Evolutionary conservation across 1,140 invertebrate genomes (phyloP), one percentile per base, ranked within the genome.

Genomic region (Wasmannia auropunctata): DNA sequence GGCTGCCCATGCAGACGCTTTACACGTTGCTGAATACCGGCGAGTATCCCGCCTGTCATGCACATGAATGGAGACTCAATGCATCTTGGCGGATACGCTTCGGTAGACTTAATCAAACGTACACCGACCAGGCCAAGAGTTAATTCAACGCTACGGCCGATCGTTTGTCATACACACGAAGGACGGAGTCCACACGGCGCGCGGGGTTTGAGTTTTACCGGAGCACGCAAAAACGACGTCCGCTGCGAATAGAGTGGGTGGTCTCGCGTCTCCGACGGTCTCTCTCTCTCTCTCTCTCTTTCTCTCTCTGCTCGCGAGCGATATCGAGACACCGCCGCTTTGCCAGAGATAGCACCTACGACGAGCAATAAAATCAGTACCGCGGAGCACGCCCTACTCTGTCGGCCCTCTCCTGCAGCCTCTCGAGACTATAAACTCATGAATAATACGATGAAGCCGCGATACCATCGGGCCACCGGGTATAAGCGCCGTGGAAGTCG

Each of bases 91-190:
- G 54, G 76, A 77, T 75, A 89, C 87, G 87, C 40, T 88, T 19
- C 69, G 76, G 25, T 81, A 72, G 84, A 86, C 63, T 89, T 85
- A 25, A 88, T 89, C 87, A 77, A 89, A 89, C 76, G 84, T 76
- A 88, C 16, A 54, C 85, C 76, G 84, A 62, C 70, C 87, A n/a
- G 46, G 49, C 76, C 74, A 14, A 37, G 79, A 89, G 72, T 87
- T 89, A 87, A 89, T 89, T 89, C 88, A 60, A 89, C 70, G 85
- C 83, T 87, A 87, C 60, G 84, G 63, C 11, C 25, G 84, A 72
- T 83, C 87, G 72, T 89, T 89, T 83, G 87, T 89, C 88, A 89
- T 81, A 72, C 77, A 54, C 84, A 54, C 85, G 77, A 88, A 74
- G 70, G 34, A 40, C 72, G 40, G 43, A 83, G 77, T 86, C 69